phyloP scores from a whole-genome alignment of 1,140 invertebrate genomes.

The Cylas formicarius region DNA sequence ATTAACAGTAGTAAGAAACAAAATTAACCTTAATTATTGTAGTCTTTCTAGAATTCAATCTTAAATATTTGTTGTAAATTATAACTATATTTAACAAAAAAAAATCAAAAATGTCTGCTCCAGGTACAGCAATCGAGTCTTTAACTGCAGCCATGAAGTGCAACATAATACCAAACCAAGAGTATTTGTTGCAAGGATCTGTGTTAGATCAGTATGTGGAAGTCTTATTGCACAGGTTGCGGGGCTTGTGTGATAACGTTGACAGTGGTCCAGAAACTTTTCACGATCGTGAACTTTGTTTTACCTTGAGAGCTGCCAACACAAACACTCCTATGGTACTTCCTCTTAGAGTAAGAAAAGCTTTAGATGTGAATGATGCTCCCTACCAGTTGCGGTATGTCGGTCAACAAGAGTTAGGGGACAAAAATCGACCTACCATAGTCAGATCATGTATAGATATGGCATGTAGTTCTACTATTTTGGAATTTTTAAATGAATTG shows the following conservation, averaged over 20 bases:
- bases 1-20: too few relatives aligned
- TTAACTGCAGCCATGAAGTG: slow-evolving; percentile 68
- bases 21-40: too few relatives aligned
- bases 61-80: too few relatives aligned
- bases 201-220: slow-evolving; percentile 87
- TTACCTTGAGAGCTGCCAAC: slow-evolving; percentile 61
- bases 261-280: slow-evolving; percentile 86
- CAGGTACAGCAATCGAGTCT: slow-evolving; percentile 67
- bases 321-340: slow-evolving; percentile 35
- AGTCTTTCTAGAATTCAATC: too few relatives aligned
- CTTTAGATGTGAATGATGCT: slow-evolving; percentile 68
- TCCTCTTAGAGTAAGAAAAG: slow-evolving; percentile 66
- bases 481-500: slow-evolving; percentile 87
- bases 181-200: slow-evolving; percentile 85
- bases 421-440: slow-evolving; percentile 82
- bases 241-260: slow-evolving; percentile 90
- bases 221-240: slow-evolving; percentile 81
- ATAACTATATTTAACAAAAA: too few relatives aligned
- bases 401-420: slow-evolving; percentile 81
- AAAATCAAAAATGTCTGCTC: slow-evolving; percentile 27
- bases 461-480: slow-evolving; percentile 78
- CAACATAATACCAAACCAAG: slow-evolving; percentile 83
- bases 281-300: slow-evolving; percentile 83
- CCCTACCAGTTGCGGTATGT: slow-evolving; percentile 85
- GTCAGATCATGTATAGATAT: slow-evolving; percentile 88